These are phyloP conservation scores for Epicauta chinensis DNA, from an alignment of 1,140 invertebrate species.

Conservation along the genomic window DNA sequence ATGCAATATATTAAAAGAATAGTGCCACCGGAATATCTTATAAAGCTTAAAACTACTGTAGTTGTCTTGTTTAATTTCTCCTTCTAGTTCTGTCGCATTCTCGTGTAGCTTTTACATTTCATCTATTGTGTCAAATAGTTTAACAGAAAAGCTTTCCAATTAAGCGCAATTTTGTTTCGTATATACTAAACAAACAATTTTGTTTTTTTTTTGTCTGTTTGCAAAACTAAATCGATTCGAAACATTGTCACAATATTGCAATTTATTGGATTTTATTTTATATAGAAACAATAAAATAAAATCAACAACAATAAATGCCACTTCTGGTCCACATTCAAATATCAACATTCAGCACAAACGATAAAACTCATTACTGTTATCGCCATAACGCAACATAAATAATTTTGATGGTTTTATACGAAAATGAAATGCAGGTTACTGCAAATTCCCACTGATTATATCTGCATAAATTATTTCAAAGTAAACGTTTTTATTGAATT, in stretches of 20 bases:
- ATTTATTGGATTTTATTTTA: too few relatives aligned
- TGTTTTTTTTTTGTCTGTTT: too few relatives aligned
- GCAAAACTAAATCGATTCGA: not conserved
- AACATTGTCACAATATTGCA: conserved; percentile 4
- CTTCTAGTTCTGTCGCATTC: too few relatives aligned
- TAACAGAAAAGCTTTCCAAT: too few relatives aligned
- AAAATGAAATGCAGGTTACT: conserved; percentile 21
- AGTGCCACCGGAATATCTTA: conserved; percentile 30
- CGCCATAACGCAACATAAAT: conserved; percentile 33
- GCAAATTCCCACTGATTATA: conserved; percentile 18
- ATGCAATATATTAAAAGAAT: conserved; percentile 32
- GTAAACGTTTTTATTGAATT: conserved; percentile 2
- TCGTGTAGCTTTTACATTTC: too few relatives aligned
- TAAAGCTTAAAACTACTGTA: conserved; percentile 20
- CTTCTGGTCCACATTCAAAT: conserved; percentile 12
- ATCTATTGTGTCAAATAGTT: too few relatives aligned
- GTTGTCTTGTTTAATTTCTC: too few relatives aligned
- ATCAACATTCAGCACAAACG: conserved; percentile 27
- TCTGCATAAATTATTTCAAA: conserved; percentile 22
- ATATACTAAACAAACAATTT: too few relatives aligned
- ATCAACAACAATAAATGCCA: conserved; percentile 13
- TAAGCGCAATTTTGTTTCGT: too few relatives aligned
- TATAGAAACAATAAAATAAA: conserved; percentile 1
- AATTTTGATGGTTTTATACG: conserved; percentile 31
- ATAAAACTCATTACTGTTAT: conserved; percentile 34